phyloP scores from a whole-genome alignment of 2,113 vertebrate species.

The Illadopsis cleaveri region DNA sequence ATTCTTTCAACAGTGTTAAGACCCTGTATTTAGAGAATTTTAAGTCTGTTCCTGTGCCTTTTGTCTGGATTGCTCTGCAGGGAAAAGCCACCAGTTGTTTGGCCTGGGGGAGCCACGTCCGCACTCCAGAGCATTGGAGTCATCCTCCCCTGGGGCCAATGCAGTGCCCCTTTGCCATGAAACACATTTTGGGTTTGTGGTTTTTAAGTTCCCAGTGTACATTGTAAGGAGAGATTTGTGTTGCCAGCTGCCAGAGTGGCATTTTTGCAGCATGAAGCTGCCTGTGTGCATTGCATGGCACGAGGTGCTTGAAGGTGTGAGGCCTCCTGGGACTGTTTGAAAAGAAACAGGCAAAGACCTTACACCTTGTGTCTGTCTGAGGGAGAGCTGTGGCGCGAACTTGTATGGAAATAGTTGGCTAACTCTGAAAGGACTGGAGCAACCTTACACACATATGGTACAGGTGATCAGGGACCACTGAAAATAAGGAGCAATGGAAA shows the following conservation, averaged over 20 bases:
- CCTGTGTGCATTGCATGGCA: not conserved
- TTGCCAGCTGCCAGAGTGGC: not conserved
- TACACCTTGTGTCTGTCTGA: not conserved
- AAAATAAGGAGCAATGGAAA: not conserved
- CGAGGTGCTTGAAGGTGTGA: not conserved
- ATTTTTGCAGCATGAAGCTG: not conserved
- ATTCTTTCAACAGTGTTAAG: not conserved
- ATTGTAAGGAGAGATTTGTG: not conserved
- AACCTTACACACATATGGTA: not conserved
- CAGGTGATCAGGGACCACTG: not conserved
- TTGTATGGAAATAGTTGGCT: not conserved
- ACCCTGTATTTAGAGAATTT: not conserved
- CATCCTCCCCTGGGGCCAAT: not conserved
- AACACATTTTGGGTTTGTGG: not conserved
- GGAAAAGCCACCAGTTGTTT: not conserved
- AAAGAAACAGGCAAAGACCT: not conserved
- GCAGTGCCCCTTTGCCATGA: not conserved
- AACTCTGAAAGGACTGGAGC: not conserved
- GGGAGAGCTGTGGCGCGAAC: too few species aligned
- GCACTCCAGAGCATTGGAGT: not conserved
- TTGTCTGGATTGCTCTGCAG: not conserved
- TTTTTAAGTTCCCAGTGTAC: not conserved
- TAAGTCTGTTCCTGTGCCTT: fast-evolving
- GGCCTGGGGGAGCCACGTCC: not conserved
- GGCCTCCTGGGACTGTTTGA: not conserved